phyloP scores from a whole-genome alignment of 1,140 invertebrate genomes.

The Brachionus plicatilis region DNA sequence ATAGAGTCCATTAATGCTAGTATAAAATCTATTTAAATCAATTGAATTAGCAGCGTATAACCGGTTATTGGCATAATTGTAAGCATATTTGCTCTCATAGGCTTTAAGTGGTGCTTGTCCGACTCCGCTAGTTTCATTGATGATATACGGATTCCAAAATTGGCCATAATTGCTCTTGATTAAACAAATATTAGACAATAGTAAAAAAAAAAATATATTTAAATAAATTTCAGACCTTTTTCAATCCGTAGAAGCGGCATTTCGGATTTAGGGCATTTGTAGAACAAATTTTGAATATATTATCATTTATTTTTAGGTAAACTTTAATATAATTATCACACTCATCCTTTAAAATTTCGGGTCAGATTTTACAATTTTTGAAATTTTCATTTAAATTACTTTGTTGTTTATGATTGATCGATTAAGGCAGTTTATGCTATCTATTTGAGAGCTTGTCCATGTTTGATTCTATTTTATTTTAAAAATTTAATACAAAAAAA shows the following conservation, averaged over 20 bases:
- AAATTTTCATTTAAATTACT: background rate
- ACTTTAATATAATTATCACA: slow-evolving; percentile 29
- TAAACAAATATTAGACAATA: background rate
- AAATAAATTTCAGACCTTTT: background rate
- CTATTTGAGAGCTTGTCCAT: slow-evolving; percentile 7
- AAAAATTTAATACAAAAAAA: background rate
- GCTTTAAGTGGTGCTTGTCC: slow-evolving; percentile 20
- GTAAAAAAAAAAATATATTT: background rate
- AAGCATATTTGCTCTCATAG: slow-evolving; percentile 12
- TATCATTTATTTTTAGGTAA: background rate
- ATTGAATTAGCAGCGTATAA: slow-evolving; percentile 28
- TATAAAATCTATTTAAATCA: slow-evolving; percentile 32
- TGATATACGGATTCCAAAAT: background rate
- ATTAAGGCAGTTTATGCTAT: background rate
- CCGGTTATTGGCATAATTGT: background rate
- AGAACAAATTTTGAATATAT: slow-evolving; percentile 23
- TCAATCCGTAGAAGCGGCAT: slow-evolving; percentile 1
- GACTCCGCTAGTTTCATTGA: slow-evolving; percentile 22
- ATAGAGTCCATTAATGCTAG: background rate
- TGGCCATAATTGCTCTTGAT: background rate
- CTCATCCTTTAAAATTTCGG: background rate
- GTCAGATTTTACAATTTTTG: background rate
- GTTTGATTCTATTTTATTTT: background rate
- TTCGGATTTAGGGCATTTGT: slow-evolving; percentile 18
- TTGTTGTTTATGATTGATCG: slow-evolving; percentile 27